Evolutionary conservation across 2,888 invertebrate species (phyloP).

Genomic region (Stegana nigrithorax): DNA sequence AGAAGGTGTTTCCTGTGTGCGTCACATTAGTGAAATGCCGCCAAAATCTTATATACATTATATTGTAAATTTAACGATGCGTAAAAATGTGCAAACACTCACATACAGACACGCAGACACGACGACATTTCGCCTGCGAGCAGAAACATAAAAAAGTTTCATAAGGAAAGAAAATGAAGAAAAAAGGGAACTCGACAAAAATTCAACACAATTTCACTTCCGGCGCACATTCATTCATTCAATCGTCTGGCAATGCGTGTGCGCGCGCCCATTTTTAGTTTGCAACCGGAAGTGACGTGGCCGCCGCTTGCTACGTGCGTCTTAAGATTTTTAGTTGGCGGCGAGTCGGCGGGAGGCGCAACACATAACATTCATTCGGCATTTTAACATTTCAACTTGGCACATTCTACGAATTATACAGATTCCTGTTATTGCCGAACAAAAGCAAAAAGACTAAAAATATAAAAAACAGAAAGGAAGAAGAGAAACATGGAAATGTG

Average conservation of each 20-base stretch:
- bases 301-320: neutral
- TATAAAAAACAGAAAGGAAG: constrained; percentile 12
- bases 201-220: constrained; percentile 22
- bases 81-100: constrained; percentile 33
- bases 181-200: neutral
- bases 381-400: constrained; percentile 61
- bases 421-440: constrained; percentile 58
- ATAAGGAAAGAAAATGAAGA: neutral
- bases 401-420: constrained; percentile 59
- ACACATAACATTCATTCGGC: constrained; percentile 33
- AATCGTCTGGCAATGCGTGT: constrained; percentile 57
- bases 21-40: constrained; percentile 52
- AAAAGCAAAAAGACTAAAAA: constrained; percentile 15
- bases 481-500: constrained; percentile 19
- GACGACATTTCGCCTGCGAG: neutral
- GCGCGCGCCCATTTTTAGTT: constrained; percentile 32
- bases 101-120: constrained; percentile 9
- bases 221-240: constrained; percentile 52
- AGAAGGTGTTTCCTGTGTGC: neutral
- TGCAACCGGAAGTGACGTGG: constrained; percentile 44
- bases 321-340: neutral
- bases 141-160: neutral
- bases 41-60: constrained; percentile 44
- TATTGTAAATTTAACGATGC: constrained; percentile 57
- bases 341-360: neutral